phyloP scores from a whole-genome alignment of 2,888 invertebrate genomes.

The Lymantria dispar region DNA sequence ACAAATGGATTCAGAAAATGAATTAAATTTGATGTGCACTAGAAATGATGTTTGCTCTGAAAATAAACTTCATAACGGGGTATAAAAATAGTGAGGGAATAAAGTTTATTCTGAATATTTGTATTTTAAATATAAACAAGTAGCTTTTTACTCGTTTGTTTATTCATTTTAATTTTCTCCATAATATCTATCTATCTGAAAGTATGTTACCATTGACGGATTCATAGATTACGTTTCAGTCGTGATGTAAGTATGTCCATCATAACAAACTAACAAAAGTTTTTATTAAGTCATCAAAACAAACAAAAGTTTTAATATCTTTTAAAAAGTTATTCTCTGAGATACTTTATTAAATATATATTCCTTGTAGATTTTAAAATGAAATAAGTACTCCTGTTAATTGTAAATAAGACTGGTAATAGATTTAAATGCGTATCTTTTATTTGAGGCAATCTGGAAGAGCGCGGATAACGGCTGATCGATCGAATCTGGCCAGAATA shows the following conservation, averaged over 20 bases:
- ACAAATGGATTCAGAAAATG: not conserved
- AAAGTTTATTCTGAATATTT: slow-evolving; percentile 9
- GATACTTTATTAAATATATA: not conserved
- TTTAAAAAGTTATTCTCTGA: not conserved
- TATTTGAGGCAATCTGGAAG: slow-evolving; percentile 23
- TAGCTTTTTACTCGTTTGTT: not conserved
- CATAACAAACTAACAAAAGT: too few relatives aligned
- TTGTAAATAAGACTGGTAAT: slow-evolving; percentile 24
- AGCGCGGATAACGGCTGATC: slow-evolving; percentile 45
- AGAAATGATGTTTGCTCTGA: not conserved
- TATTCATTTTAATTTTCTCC: not conserved
- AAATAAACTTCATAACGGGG: not conserved
- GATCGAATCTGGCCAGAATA: slow-evolving; percentile 57
- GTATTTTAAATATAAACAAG: not conserved
- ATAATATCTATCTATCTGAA: too few relatives aligned
- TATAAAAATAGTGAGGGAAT: not conserved
- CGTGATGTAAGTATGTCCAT: too few relatives aligned
- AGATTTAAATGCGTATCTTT: slow-evolving; percentile 24
- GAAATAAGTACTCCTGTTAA: not conserved
- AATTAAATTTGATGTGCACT: not conserved
- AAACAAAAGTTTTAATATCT: not conserved
- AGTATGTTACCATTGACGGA: too few relatives aligned
- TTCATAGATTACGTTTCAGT: too few relatives aligned
- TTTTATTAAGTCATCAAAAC: too few relatives aligned
- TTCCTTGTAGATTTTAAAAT: not conserved